Evolutionary conservation across 2,797 vertebrate species (phyloP).

Genomic region (Notolepis coatsorum): DNA sequence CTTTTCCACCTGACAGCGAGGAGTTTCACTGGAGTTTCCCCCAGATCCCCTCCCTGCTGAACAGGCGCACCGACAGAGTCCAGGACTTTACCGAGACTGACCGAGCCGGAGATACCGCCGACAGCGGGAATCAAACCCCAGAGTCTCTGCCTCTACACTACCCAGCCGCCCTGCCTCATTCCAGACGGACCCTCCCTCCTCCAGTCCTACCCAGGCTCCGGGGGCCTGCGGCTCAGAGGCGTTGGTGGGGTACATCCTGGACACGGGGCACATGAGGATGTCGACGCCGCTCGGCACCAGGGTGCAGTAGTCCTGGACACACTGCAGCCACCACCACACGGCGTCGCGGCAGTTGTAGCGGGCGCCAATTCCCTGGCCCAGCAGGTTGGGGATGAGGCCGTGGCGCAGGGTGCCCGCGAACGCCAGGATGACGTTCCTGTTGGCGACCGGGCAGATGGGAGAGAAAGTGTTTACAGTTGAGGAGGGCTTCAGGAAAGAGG

Average conservation of each 20-base stretch:
- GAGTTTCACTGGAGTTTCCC: too few relatives aligned
- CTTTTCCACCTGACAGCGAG: too few relatives aligned
- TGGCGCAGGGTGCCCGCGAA: slow-evolving; percentile 87
- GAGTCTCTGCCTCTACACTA: too few relatives aligned
- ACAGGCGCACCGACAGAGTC: too few relatives aligned
- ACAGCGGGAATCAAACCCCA: too few relatives aligned
- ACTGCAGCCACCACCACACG: slow-evolving; percentile 96
- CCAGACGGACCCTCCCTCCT: too few relatives aligned
- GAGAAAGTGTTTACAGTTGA: slow-evolving; percentile 30
- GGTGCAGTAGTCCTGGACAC: slow-evolving; percentile 89
- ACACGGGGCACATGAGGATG: slow-evolving; percentile 87
- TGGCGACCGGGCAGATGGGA: slow-evolving; percentile 11
- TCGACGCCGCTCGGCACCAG: slow-evolving; percentile 81
- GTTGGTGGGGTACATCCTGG: slow-evolving; percentile 87
- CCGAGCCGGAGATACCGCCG: too few relatives aligned
- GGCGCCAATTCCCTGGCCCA: slow-evolving; percentile 83
- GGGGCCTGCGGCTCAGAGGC: slow-evolving; percentile 77
- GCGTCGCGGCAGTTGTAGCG: slow-evolving; percentile 91
- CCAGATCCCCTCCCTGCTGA: too few relatives aligned
- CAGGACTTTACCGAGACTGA: too few relatives aligned
- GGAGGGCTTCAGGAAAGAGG: too few relatives aligned
- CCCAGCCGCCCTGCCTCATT: too few relatives aligned
- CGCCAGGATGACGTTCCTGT: slow-evolving; percentile 90
- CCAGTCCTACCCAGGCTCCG: slow-evolving; percentile 80
- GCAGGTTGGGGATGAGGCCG: slow-evolving; percentile 91